These are phyloP conservation scores for Scyliorhinus canicula DNA, from an alignment of 2,797 vertebrate species.

Conservation along the genomic window DNA sequence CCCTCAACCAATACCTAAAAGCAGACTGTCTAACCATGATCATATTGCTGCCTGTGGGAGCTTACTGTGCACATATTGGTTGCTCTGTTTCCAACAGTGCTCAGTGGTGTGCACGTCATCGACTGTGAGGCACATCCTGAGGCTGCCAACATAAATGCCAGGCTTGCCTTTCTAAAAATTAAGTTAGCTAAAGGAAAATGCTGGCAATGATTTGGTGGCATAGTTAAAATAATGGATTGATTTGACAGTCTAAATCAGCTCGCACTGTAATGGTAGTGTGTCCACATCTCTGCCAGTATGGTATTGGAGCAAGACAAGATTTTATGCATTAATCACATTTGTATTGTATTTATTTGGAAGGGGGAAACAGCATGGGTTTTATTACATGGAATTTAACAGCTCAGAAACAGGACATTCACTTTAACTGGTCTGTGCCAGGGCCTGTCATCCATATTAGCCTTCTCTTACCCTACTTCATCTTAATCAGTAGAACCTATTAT, in stretches of 20 bases:
- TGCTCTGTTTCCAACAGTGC: background rate
- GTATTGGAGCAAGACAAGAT: background rate
- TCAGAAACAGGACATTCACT: too few relatives aligned
- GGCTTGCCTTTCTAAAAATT: background rate
- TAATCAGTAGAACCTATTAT: background rate
- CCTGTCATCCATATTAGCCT: background rate
- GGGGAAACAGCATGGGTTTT: too few relatives aligned
- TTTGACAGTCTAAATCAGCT: background rate
- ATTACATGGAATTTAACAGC: too few relatives aligned
- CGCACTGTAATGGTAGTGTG: background rate
- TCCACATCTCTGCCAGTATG: background rate
- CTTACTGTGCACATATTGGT: background rate
- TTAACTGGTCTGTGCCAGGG: too few relatives aligned
- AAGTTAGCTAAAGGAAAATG: background rate
- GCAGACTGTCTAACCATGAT: background rate
- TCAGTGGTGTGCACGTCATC: background rate
- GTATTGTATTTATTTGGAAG: background rate
- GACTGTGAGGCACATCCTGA: background rate
- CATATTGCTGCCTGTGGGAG: background rate
- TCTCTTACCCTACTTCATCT: background rate
- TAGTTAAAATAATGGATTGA: background rate
- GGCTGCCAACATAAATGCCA: too few relatives aligned
- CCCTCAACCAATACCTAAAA: background rate
- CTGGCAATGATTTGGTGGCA: background rate
- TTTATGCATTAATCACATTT: background rate